Evolutionary conservation across 2,113 vertebrate genomes (phyloP), one percentile per base, ranked within the genome.

Genomic region (Mirza zaza): DNA sequence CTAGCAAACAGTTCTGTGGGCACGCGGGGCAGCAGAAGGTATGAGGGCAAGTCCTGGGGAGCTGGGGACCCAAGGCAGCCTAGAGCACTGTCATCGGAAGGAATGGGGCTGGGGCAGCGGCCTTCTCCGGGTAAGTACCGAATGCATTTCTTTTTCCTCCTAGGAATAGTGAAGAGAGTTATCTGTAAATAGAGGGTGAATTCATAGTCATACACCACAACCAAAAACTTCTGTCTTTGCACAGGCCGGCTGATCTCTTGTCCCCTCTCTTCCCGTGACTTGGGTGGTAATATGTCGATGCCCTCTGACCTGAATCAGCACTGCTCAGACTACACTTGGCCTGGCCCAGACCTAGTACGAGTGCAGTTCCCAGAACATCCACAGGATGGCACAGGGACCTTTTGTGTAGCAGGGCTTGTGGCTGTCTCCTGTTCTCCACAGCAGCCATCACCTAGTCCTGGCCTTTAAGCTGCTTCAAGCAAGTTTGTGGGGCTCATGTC

Each of bases 131-230:
- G 99, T 99, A 99, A 99, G 99, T 99, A 99, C 99, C 99, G 99
- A 99, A 99, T 99, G 99, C 99, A 99, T 99, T 99, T 99, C 99
- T 99, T 99, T 99, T 99, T 99, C 99, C 99, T 99, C 99, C 99
- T 99, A 99, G 98, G 99, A 98, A 99, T 99, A 99, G 99, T 99
- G 99, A 98, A 99, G 99, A 99, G 99, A 99, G 99, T 99, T 98
- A 98, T 99, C 99, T 99, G 99, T 99, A 99, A 99, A 99, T 98
- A 99, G 98, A 99, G 98, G 98, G 99, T 98, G 99, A 98, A 99
- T 98, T 98, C 97, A 98, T 84, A 98, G 99, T 99, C 99, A 99
- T 97, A 98, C 97, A 98, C 96, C 97, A 68, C 85, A 97, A 81
- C 67, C 75, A 94, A 55, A 91, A 94, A 71, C 45, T 55, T 84